A percentile compares a stretch with the other conserved stretches of the same genome.
Conservation (phyloP, 2,113 vertebrate genomes). For the Phodopus roborovskii region DNA sequence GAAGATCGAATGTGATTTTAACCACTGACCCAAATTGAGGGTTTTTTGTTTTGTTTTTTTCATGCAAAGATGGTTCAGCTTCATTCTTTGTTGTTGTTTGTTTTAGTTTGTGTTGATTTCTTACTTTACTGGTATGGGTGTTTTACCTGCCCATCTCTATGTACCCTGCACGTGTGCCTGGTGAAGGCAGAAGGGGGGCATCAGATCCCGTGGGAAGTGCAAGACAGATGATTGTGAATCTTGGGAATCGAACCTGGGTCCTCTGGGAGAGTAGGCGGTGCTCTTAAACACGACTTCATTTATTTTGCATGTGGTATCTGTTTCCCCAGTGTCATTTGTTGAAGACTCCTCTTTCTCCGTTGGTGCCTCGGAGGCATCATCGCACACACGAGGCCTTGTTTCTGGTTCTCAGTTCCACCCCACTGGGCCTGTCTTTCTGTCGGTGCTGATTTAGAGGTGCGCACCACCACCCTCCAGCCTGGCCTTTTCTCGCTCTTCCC, state of each 20-base stretch:
- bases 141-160: too few relatives aligned
- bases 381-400: background rate
- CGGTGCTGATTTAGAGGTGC: background rate
- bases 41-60: too few relatives aligned
- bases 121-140: background rate
- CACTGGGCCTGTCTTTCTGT: background rate
- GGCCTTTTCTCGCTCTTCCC: background rate
- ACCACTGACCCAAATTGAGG: background rate
- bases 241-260: background rate
- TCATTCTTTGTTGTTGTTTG: background rate
- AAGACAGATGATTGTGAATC: too few relatives aligned
- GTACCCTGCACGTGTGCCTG: too few relatives aligned
- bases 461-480: background rate
- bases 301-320: background rate
- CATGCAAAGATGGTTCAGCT: background rate
- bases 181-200: too few relatives aligned
- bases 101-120: background rate
- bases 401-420: background rate
- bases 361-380: too few relatives aligned
- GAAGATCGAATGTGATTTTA: background rate
- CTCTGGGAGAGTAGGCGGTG: background rate
- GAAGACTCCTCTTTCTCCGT: background rate
- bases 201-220: too few relatives aligned
- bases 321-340: background rate
- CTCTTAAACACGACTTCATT: too few relatives aligned